Evolutionary conservation across 1,140 invertebrate genomes (phyloP), one percentile per base, ranked within the genome.

Genomic region (Mesaphorura yosii): DNA sequence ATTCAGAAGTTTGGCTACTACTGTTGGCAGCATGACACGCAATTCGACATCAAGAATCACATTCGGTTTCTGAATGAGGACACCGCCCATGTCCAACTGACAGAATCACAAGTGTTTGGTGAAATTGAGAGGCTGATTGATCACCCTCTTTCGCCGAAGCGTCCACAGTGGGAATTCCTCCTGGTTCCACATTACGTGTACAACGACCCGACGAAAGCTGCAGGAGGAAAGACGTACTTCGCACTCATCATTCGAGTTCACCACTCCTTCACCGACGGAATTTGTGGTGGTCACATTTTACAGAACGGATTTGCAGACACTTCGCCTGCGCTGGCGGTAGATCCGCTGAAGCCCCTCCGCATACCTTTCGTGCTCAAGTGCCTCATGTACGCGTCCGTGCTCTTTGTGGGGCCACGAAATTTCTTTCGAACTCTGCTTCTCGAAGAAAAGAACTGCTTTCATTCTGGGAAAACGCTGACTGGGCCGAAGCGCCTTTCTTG

Each of bases 231-330:
- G 2, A 29, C 49, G 7, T 47, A 55, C 17, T 51, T 51, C 42
- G 53, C 39, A 17, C 17, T 61, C 6, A 53, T 61, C 22, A 53
- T 55, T 29, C 34, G 55, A 5, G 51, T 61, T 2, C 59, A 61
- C 37, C 59, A 61, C 26, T 34, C 37, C 0, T 19, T 58, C 17
- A 61, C 58, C 55, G 59, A 61, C 48, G 59, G 59, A n/a, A 58
- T 61, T 45, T 58, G 52, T 4, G 59, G 52, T 31, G 59, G 51
- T 5, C 44, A 55, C 12, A 38, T 48, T 14, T 31, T 61, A 14
- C 59, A 57, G 23, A 46, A 52, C 38, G 48, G n/a, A 29, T 28
- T 61, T 15, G 53, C 53, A 4, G 59, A 61, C 17, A 44, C 37
- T 15, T 19, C 19, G n/a, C 29, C 49, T 5, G 42, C 51, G 48